Percentiles rank a stretch among this genome's conserved stretches.
Evolutionary conservation across 2,113 vertebrate species (phyloP).

Genomic region (Nibea albiflora): DNA sequence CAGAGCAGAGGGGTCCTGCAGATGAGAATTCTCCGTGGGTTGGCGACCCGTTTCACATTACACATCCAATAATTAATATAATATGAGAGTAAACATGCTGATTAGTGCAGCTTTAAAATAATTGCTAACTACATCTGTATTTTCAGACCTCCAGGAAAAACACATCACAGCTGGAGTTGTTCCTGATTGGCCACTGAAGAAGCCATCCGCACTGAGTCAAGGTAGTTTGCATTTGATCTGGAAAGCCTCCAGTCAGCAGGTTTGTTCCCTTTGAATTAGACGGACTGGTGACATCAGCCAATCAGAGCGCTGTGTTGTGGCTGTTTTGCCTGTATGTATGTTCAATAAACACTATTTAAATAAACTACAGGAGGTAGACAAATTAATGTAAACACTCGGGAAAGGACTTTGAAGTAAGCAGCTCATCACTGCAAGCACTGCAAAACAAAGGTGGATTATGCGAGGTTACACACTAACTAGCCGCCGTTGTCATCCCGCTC

Average conservation of each 20-base stretch:
- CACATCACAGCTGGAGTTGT: slow-evolving; percentile 25
- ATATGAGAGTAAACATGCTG: too few relatives aligned
- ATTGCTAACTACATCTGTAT: background rate
- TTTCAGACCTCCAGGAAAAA: background rate
- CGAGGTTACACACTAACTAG: slow-evolving; percentile 15
- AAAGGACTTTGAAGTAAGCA: slow-evolving; percentile 40
- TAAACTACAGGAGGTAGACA: slow-evolving; percentile 47
- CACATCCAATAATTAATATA: too few relatives aligned
- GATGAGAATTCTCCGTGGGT: too few relatives aligned
- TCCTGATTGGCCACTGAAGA: slow-evolving; percentile 4
- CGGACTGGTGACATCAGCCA: slow-evolving; percentile 12
- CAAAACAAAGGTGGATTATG: slow-evolving; percentile 32
- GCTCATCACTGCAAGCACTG: slow-evolving; percentile 29
- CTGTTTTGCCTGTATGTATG: background rate
- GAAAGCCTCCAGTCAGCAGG: slow-evolving; percentile 41
- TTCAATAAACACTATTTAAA: slow-evolving; percentile 25
- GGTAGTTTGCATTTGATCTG: slow-evolving; percentile 25
- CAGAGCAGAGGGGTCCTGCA: too few relatives aligned
- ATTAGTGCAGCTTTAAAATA: too few relatives aligned
- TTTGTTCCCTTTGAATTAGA: slow-evolving; percentile 55
- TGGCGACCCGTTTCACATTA: too few relatives aligned
- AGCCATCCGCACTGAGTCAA: background rate
- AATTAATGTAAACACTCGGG: slow-evolving; percentile 55
- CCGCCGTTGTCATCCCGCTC: background rate
- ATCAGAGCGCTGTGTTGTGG: background rate